phyloP scores from a whole-genome alignment of 2,113 vertebrate genomes.

The Regulus satrapa region DNA sequence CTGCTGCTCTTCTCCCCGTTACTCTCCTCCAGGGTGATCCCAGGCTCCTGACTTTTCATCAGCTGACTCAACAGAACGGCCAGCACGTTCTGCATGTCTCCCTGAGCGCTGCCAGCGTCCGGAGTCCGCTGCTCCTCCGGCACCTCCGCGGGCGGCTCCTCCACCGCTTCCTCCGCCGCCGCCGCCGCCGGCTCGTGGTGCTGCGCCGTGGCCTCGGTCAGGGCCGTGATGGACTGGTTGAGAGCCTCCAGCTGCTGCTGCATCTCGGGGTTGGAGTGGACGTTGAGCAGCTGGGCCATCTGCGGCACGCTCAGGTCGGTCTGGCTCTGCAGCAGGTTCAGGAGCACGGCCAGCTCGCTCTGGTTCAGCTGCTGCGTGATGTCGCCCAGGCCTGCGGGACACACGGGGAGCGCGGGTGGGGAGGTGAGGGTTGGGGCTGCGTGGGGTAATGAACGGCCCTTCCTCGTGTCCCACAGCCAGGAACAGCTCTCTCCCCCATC shows the following conservation, averaged over 20 bases:
- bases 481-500: too few relatives aligned
- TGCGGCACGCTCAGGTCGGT: constrained; percentile 90
- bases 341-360: constrained; percentile 89
- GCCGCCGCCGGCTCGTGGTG: constrained; percentile 75
- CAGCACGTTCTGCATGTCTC: constrained; percentile 90
- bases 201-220: constrained; percentile 79
- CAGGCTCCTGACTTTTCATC: constrained; percentile 88
- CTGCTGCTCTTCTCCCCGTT: constrained; percentile 86
- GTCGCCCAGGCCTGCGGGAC: constrained; percentile 80
- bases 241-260: constrained; percentile 86
- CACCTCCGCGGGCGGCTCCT: constrained; percentile 66
- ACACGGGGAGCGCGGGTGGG: neutral
- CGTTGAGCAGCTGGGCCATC: constrained; percentile 91
- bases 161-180: constrained; percentile 51
- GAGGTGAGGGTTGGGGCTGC: neutral
- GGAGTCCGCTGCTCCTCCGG: constrained; percentile 76
- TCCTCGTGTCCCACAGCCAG: too few relatives aligned
- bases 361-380: constrained; percentile 96
- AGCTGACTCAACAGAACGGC: constrained; percentile 92
- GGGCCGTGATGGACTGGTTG: constrained; percentile 87
- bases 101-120: constrained; percentile 78
- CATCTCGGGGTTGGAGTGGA: constrained; percentile 86
- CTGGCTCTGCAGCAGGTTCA: constrained; percentile 97
- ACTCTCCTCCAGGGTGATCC: constrained; percentile 82
- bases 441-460: fast-evolving